Percentiles rank a stretch among this genome's conserved stretches.
Conservation (phyloP, 1,140 invertebrate genomes). For the Nasonia vitripennis region DNA sequence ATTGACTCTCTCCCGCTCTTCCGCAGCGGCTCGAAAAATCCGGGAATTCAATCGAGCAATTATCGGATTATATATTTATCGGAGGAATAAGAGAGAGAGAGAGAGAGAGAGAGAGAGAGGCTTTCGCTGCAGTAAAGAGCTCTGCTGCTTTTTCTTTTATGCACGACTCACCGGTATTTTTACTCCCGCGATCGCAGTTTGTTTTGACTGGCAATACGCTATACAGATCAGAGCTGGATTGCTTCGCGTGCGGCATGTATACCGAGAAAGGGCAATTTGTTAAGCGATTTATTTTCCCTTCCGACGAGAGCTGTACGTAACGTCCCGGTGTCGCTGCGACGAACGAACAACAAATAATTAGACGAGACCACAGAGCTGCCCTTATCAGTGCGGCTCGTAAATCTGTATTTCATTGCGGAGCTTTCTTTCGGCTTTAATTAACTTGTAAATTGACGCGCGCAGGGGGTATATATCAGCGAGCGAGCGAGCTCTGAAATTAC, state of each 20-base stretch:
- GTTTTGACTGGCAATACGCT: not conserved
- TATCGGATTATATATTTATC: constrained; percentile 47
- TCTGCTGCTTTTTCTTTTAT: not conserved
- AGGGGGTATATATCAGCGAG: constrained; percentile 16
- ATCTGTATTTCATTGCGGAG: constrained; percentile 21
- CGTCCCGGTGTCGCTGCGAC: not conserved
- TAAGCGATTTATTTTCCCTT: not conserved
- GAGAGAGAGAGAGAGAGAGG: constrained; percentile 30
- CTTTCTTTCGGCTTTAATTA: constrained; percentile 45
- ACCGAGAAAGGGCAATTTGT: not conserved
- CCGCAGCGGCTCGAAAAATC: constrained; percentile 15
- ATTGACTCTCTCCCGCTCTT: constrained; percentile 16
- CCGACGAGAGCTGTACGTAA: not conserved
- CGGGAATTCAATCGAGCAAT: constrained; percentile 35
- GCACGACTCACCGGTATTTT: not conserved
- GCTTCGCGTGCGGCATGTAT: not conserved
- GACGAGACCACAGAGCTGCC: not conserved
- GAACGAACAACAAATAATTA: constrained; percentile 33
- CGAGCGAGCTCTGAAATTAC: constrained; percentile 7
- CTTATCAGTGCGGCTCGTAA: constrained; percentile 1
- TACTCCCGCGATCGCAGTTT: not conserved
- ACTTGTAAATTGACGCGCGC: constrained; percentile 37
- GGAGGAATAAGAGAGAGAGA: not conserved
- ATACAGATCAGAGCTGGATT: not conserved
- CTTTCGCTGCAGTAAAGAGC: constrained; percentile 3